Base-by-base conservation (phyloP, 2,888 invertebrate genomes). In the Latrodectus hesperus region DNA sequence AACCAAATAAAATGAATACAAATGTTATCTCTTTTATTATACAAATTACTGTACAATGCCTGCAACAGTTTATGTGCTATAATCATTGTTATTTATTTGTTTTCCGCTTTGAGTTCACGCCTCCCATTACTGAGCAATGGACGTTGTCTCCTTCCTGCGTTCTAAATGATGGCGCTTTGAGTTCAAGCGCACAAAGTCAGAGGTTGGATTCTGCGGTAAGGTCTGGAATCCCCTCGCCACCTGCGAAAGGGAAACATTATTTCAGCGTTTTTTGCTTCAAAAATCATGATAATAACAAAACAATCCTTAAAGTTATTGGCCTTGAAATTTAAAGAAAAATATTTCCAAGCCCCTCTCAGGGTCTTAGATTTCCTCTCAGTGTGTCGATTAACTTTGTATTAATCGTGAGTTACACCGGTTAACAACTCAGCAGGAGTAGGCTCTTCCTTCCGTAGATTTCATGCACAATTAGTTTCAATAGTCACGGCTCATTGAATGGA, bases 1-100 rank as follows among this genome's bases (percentile, higher is more conserved):
- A 26, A 78, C 52, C 52, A 55, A 78, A 81, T 76, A 81, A 81
- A 86, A 86, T 76, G 65, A 60, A 70, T 86, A 86, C 86, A 86
- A 86, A 86, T 84, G 78, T 79, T 68, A 86, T 76, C 76, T 52
- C 38, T 86, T 86, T 86, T 86, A 86, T 86, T 86, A 86, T 81
- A 86, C 86, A 86, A 86, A 86, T 80, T 81, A 81, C 86, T 86
- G 76, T 86, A 86, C 86, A 86, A 53, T 76, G 67, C 75, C 60
- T 75, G 79, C 74, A 75, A 74, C 64, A 74, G 68, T 75, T 80
- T 74, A 53, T 81, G 51, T 76, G 80, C 71, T 71, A 75, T 65
- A 74, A 64, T 71, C 75, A 70, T 75, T 67, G 65, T 68, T 51
- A 77, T 71, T 52, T 73, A 52, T n/a, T 67, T 49, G 51, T 76